Evolutionary conservation across 2,797 vertebrate genomes (phyloP).

Genomic region (Rousettus madagascariensis): DNA sequence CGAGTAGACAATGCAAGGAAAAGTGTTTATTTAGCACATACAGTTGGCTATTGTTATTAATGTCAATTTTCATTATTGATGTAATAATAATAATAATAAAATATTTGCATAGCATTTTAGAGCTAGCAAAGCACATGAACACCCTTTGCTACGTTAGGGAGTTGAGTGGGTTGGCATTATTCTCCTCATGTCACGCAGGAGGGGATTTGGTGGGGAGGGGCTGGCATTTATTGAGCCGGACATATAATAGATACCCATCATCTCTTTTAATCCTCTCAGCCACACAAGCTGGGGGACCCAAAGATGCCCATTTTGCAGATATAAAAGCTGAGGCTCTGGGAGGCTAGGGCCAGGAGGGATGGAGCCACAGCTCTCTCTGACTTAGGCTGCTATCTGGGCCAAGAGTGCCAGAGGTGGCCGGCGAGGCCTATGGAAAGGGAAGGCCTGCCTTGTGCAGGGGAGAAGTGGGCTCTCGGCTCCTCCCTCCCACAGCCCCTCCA

Average conservation of each 20-base stretch:
- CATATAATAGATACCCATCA: fast-evolving
- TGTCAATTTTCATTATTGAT: no score
- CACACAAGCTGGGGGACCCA: not conserved
- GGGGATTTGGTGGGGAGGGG: fast-evolving
- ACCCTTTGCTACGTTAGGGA: fast-evolving
- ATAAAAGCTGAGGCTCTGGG: not conserved
- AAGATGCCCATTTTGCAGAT: not conserved
- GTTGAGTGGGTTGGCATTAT: no score
- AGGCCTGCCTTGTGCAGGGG: fast-evolving
- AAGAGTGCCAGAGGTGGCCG: not conserved
- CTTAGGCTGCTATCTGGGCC: not conserved
- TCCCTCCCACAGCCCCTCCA: fast-evolving
- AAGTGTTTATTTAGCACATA: no score
- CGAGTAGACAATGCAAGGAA: not conserved
- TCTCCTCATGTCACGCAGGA: not conserved
- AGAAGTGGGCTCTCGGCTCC: no score
- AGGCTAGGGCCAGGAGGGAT: not conserved
- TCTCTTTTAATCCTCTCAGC: not conserved
- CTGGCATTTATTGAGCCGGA: not conserved
- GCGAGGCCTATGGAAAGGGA: not conserved
- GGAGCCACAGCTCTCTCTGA: not conserved
- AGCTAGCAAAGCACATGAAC: no score
- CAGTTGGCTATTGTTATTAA: not conserved
- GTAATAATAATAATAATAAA: no score
- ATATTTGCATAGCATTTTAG: not conserved